Evolutionary conservation across 2,113 vertebrate genomes (phyloP).

Genomic region (Poecile atricapillus): DNA sequence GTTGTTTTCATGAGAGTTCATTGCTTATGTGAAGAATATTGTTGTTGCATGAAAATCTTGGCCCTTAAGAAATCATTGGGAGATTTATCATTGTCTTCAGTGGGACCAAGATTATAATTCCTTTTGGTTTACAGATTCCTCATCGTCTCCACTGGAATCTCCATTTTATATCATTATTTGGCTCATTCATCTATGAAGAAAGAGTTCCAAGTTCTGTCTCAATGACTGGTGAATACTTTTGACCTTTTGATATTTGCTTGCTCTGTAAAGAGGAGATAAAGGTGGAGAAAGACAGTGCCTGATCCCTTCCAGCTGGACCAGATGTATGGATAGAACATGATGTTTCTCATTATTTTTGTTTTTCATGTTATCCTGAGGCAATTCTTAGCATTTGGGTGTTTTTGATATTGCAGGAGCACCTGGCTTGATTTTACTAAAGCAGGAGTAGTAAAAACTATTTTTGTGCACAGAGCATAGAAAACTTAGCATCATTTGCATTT

Average conservation of each 20-base stretch:
- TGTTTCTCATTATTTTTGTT: conserved; percentile 59
- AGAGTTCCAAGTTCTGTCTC: conserved; percentile 30
- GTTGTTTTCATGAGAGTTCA: background rate
- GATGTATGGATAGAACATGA: conserved; percentile 45
- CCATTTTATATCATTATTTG: background rate
- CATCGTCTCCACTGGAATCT: conserved; percentile 2
- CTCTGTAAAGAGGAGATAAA: conserved; percentile 18
- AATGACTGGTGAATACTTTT: conserved; percentile 26
- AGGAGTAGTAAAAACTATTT: conserved; percentile 21
- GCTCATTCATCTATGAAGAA: background rate
- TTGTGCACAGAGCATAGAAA: background rate
- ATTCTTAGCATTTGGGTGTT: conserved; percentile 17
- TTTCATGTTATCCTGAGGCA: background rate
- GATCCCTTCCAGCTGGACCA: conserved; percentile 55
- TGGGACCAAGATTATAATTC: conserved; percentile 10
- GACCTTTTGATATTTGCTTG: conserved; percentile 48
- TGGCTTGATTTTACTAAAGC: conserved; percentile 44
- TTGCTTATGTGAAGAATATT: background rate
- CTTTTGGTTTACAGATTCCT: conserved; percentile 11
- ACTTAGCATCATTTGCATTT: background rate
- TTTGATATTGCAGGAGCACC: conserved; percentile 12
- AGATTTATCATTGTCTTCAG: background rate
- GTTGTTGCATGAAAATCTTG: conserved; percentile 5
- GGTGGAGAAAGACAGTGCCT: conserved; percentile 24
- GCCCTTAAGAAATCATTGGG: background rate